Base-by-base conservation (phyloP, 23 tunicate species). In the Clavelina lepadiformis region DNA sequence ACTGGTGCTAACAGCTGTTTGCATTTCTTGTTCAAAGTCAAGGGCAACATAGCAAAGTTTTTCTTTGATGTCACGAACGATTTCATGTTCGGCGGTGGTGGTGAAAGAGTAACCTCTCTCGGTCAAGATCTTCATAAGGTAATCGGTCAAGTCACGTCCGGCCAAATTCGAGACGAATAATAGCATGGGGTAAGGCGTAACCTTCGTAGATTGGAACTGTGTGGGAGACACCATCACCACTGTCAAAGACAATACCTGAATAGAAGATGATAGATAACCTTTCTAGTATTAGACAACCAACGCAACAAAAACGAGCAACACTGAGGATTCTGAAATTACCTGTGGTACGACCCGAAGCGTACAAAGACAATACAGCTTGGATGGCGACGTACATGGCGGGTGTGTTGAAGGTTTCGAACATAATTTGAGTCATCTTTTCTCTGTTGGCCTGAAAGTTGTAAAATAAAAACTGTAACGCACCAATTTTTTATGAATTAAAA, bases 131-230 rank as follows among this genome's bases (percentile, higher is more conserved):
- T 86, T 86, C 95, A 86, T 86, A 46, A 86, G 36, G 81, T 86
- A 86, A 65, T 86, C 95, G 24, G 95, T 86, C 2, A 86, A 65
- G 65, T 86, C 95, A 24, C 95, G 80, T 23, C 95, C 95, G 60
- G 58, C 58, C 71, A 28, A 45, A 30, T 74, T 74, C 80, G 22
- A 74, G 59, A 74, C 80, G 76, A 29, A 68, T 26, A 51, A 76
- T 76, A 41, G 82, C 76, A 51, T 68, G 76, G 44, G 77, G 77
- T 6, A 72, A 50, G 31, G 77, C 77, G 50, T 72, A 72, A 25
- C 77, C 77, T 36, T 72, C 74, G 68, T 67, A 74, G 73, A 72
- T 60, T 24, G 70, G 78, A 29, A 65, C 71, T 5, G 77, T 71
- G 51, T 71, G 77, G 19, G 77, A 71, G 19, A 71, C 77, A 35